Base-by-base conservation (phyloP, 2,113 vertebrate genomes). In the Phrynosoma platyrhinos region DNA sequence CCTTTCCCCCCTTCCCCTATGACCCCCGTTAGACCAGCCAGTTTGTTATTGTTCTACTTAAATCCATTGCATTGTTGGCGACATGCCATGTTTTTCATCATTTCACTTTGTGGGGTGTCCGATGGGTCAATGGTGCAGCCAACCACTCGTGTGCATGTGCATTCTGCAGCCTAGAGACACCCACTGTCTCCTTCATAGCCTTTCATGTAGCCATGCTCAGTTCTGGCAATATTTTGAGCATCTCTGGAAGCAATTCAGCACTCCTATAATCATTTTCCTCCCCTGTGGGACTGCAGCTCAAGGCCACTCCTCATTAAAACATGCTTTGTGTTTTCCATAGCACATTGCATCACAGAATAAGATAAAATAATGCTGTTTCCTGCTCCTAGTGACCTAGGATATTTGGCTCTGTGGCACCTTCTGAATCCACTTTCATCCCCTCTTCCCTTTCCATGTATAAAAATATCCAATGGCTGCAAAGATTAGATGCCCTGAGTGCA, bases 211-310 rank as follows among this genome's bases (percentile, higher is more conserved):
- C 4, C 68, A 52, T 6, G 16, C 68, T 47, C 5, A 47, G 47
- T 47, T 53, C 20, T 47, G 23, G 32, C 16, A 32, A 27, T 14
- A 23, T 21, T 75, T 12, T 12, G 69, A 75, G 36, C 16, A 12
- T 16, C 72, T 18, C 14, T 27, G 0, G 5, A 2, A 13, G 13
- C 23, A 62, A n/a, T 0, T 1, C 0, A 0, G 16, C 47, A 47
- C 16, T 90, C 30, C 14, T 30, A 7, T 10, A 42, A 27, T 0
- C 0, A 3, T 9, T 1, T 0, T 21, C 23, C 14, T 23, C 36
- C n/a, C 0, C 0, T 23, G 0, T 0, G 64, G 21, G 7, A 16
- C 0, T 0, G 3, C 0, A 1, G 16, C 66, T 82, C 53, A 82
- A 81, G 84, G 27, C 71, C 20, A 0, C 0, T 9, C 30, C 79